Evolutionary conservation across 2,113 vertebrate species (phyloP).

Genomic region (Myotis brandtii): DNA sequence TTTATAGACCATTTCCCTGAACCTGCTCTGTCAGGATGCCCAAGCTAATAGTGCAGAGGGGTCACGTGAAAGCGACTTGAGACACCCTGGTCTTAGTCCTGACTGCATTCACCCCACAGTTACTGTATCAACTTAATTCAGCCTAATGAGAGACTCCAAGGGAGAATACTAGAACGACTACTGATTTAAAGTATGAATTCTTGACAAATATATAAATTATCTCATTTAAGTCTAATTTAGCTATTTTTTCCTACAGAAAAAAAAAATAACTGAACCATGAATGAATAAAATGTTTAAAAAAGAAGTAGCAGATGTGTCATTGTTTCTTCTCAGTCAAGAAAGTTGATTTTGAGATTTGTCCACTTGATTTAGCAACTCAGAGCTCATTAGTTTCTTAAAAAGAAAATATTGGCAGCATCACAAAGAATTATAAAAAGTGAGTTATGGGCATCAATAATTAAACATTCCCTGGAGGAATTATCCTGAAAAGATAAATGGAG

Average conservation of each 20-base stretch:
- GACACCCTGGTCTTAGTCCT: rapidly evolving
- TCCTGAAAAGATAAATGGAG: neutral
- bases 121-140: neutral
- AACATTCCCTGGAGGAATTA: neutral
- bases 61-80: neutral
- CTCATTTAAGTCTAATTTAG: neutral
- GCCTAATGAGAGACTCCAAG: neutral
- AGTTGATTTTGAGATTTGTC: neutral
- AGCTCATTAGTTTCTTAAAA: neutral
- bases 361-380: neutral
- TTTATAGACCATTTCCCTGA: neutral
- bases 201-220: neutral
- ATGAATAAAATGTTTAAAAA: neutral
- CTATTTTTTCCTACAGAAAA: neutral
- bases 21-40: too few species aligned
- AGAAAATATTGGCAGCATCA: neutral
- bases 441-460: neutral
- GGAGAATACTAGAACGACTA: neutral
- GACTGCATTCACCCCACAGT: too few species aligned
- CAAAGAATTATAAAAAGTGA: neutral
- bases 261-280: neutral
- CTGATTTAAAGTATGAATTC: neutral
- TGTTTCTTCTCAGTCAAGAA: neutral
- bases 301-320: neutral
- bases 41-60: too few species aligned